A percentile compares a stretch with the other conserved stretches of the same genome.
These are phyloP conservation scores for Escarpia spicata DNA, from an alignment of 2,888 invertebrate genomes.

Conservation along the genomic window DNA sequence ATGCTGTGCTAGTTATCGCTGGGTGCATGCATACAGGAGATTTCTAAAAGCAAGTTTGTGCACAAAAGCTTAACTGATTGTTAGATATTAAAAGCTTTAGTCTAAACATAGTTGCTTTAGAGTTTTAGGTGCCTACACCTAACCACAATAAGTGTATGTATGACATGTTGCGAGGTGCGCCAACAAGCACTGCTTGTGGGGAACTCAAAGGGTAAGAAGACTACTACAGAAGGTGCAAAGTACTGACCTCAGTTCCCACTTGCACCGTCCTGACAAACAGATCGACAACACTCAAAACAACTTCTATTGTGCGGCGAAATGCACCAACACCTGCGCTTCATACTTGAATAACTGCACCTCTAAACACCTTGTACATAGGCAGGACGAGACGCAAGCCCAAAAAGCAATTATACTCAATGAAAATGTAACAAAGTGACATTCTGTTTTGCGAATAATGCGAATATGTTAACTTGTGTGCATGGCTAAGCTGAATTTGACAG, in stretches of 20 bases:
- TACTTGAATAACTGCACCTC: background rate
- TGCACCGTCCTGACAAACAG: background rate
- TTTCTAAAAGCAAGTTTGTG: background rate
- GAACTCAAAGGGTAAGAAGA: background rate
- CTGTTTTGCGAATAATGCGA: background rate
- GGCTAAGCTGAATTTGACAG: background rate
- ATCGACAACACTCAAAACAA: background rate
- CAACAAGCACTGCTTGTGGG: background rate
- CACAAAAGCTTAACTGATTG: background rate
- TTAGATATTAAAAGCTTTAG: background rate
- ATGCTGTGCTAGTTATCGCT: background rate
- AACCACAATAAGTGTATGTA: background rate
- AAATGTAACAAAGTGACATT: background rate
- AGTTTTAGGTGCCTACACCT: background rate
- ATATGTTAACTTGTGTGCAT: background rate
- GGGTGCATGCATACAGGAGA: background rate
- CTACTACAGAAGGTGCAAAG: constrained; percentile 4
- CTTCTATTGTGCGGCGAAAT: background rate
- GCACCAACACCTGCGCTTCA: background rate
- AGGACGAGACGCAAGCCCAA: background rate
- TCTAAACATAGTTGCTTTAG: background rate
- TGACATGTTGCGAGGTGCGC: background rate
- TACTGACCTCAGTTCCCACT: constrained; percentile 7
- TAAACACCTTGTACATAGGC: background rate
- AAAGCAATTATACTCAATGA: background rate